A percentile compares a stretch with the other conserved stretches of the same genome.
phyloP scores from a whole-genome alignment of 2,888 invertebrate species.

The Euspilapteryx auroguttella region DNA sequence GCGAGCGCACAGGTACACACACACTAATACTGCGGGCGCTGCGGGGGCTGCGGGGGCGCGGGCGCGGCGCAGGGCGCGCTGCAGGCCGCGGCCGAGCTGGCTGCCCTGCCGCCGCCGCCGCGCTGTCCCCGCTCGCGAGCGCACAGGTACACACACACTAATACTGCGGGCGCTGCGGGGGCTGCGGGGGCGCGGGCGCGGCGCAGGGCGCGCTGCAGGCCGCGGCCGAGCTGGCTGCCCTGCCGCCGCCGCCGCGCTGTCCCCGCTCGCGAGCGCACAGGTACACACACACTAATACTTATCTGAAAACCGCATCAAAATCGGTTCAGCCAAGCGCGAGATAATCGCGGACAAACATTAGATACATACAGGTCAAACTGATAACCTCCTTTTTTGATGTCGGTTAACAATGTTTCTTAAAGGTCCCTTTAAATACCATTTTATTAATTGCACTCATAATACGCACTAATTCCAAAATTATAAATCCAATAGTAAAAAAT shows the following conservation, averaged over 20 bases:
- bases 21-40: conserved; percentile 15
- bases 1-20: conserved; percentile 13
- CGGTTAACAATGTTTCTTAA: too few relatives aligned
- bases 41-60: conserved; percentile 11
- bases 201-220: conserved; percentile 15
- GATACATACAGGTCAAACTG: too few relatives aligned
- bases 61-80: conserved; percentile 15
- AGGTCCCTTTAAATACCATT: too few relatives aligned
- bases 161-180: conserved; percentile 14
- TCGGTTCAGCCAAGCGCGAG: too few relatives aligned
- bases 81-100: conserved; percentile 14
- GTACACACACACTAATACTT: background rate
- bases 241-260: conserved; percentile 15
- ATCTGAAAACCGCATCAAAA: too few relatives aligned
- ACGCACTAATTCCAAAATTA: too few relatives aligned
- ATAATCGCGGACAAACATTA: too few relatives aligned
- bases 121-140: conserved; percentile 13
- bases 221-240: conserved; percentile 17
- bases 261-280: conserved; percentile 17
- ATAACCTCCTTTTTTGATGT: too few relatives aligned
- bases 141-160: conserved; percentile 8
- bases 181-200: conserved; percentile 16
- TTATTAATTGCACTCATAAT: too few relatives aligned
- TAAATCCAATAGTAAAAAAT: too few relatives aligned
- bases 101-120: conserved; percentile 16